Percentiles rank a stretch among this genome's conserved stretches.
Conservation (phyloP, 2,888 invertebrate genomes). For the Campaea margaritaria region DNA sequence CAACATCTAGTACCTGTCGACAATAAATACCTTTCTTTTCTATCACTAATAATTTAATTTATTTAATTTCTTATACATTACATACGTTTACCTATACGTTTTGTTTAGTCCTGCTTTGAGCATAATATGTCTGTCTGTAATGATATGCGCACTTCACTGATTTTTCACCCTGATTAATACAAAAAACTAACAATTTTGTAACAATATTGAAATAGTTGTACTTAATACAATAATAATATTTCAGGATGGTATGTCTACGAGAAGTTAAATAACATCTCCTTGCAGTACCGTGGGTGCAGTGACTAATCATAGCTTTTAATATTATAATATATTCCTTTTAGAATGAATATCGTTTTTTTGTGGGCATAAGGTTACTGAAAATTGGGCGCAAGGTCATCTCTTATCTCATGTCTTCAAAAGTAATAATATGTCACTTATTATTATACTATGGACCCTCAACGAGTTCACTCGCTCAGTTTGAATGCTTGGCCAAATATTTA, state of each 20-base stretch:
- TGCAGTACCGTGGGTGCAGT: slow-evolving; percentile 53
- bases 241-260: slow-evolving; percentile 79
- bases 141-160: neutral
- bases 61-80: neutral
- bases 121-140: slow-evolving; percentile 2
- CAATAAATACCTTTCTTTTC: no score
- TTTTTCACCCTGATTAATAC: neutral
- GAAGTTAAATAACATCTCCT: slow-evolving; percentile 62
- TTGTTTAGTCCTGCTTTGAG: slow-evolving; percentile 6
- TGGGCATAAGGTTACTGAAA: slow-evolving; percentile 25
- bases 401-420: no score
- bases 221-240: slow-evolving; percentile 50
- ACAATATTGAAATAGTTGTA: slow-evolving; percentile 7
- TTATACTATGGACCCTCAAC: no score
- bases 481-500: no score
- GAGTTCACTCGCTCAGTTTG: no score
- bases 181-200: slow-evolving; percentile 1
- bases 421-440: no score
- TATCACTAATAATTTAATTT: no score
- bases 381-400: slow-evolving; percentile 16
- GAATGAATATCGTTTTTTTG: slow-evolving; percentile 6
- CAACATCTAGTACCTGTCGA: no score
- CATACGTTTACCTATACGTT: neutral
- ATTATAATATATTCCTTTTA: slow-evolving; percentile 20
- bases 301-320: slow-evolving; percentile 31